A percentile compares a stretch with the other conserved stretches of the same genome.
Conservation (phyloP, 2,888 invertebrate genomes). For the Linnaemya vulpina region DNA sequence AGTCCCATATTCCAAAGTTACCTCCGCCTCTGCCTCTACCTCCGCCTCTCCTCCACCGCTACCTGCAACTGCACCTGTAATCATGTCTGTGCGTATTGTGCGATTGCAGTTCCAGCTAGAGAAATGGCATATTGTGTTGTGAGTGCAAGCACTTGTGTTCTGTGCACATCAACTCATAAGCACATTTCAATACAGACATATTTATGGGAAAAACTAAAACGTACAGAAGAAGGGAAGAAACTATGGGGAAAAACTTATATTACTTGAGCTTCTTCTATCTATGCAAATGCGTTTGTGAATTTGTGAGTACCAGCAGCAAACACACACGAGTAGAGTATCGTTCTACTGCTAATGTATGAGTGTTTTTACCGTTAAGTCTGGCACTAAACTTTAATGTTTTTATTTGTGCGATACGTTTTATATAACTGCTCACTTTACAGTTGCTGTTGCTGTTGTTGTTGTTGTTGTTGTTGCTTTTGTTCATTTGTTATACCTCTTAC, state of each 20-base stretch:
- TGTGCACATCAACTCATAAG: conserved; percentile 24
- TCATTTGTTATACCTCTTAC: conserved; percentile 8
- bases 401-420: conserved; percentile 43
- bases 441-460: conserved; percentile 9
- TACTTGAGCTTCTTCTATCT: conserved; percentile 22
- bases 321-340: conserved; percentile 9
- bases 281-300: conserved; percentile 21
- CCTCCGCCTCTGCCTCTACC: neutral
- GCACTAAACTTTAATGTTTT: conserved; percentile 44
- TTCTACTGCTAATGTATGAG: neutral
- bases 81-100: neutral
- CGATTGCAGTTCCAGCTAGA: neutral
- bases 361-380: conserved; percentile 10
- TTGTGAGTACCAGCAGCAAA: conserved; percentile 37
- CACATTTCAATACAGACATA: conserved; percentile 44
- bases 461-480: conserved; percentile 18
- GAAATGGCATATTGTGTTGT: neutral
- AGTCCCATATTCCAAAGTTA: conserved; percentile 15
- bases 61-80: neutral
- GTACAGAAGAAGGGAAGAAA: neutral
- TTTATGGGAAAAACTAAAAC: conserved; percentile 10
- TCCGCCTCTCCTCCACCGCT: too few species aligned
- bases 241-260: conserved; percentile 3
- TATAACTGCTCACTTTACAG: conserved; percentile 48
- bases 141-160: conserved; percentile 7